These are phyloP conservation scores for Urocynchramus pylzowi DNA, from an alignment of 2,113 vertebrate genomes.

Conservation along the genomic window DNA sequence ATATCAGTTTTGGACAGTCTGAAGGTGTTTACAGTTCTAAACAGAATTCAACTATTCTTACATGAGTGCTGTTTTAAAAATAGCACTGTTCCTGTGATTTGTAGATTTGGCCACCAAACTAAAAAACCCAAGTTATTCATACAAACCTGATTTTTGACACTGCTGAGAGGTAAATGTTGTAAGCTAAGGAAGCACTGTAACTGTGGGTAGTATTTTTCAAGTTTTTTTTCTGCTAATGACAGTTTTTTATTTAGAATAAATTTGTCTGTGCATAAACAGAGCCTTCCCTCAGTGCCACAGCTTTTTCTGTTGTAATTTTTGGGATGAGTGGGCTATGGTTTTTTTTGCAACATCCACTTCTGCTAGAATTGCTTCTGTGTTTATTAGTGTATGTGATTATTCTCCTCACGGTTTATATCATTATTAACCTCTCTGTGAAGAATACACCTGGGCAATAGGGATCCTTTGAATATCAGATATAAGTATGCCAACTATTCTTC, in stretches of 20 bases:
- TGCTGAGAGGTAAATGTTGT: neutral
- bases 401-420: neutral
- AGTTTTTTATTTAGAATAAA: neutral
- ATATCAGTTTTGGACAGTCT: neutral
- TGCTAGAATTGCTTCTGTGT: neutral
- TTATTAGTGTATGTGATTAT: neutral
- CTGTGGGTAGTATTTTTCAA: neutral
- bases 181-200: neutral
- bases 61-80: neutral
- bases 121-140: neutral
- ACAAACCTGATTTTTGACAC: accelerated
- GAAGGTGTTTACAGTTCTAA: neutral
- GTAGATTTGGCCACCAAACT: neutral
- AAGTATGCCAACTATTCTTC: neutral
- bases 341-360: neutral
- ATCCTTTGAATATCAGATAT: neutral
- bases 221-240: neutral
- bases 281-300: neutral
- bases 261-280: neutral
- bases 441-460: neutral
- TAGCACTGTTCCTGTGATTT: accelerated
- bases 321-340: no score
- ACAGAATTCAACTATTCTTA: neutral
- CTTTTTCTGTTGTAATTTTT: neutral
- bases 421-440: neutral